phyloP scores from a whole-genome alignment of 2,797 vertebrate species.

The Acanthopagrus latus region DNA sequence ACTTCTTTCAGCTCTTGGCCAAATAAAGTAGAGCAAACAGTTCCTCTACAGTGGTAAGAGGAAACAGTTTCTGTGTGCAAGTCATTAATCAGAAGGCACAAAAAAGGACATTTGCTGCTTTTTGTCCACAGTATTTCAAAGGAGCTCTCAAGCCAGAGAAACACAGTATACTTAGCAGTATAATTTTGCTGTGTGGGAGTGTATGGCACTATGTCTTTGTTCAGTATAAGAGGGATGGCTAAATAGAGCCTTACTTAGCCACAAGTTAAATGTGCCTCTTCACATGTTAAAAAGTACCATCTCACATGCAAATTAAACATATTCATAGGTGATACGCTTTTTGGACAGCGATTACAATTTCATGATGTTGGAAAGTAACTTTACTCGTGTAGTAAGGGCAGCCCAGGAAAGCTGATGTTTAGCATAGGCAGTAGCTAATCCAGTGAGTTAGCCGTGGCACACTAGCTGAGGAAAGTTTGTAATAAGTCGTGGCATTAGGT shows the following conservation, averaged over 20 bases:
- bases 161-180: constrained; percentile 34
- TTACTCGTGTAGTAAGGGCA: no score
- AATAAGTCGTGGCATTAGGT: no score
- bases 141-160: constrained; percentile 24
- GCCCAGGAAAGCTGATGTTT: no score
- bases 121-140: constrained; percentile 48
- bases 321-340: no score
- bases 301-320: no score
- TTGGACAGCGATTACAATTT: no score
- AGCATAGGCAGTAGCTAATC: no score
- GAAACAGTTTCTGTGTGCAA: constrained; percentile 25
- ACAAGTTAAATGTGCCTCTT: no score
- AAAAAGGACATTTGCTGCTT: constrained; percentile 53
- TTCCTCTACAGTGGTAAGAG: constrained; percentile 35
- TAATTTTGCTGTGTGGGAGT: constrained; percentile 25
- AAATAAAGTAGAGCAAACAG: constrained; percentile 68
- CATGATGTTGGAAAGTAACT: no score
- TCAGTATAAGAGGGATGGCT: constrained; percentile 25
- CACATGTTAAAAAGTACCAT: no score
- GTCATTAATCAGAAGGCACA: constrained; percentile 66
- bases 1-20: constrained; percentile 46
- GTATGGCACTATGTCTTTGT: constrained; percentile 36
- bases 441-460: no score
- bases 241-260: constrained; percentile 4
- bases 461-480: no score